Evolutionary conservation across 1,140 invertebrate genomes (phyloP), one percentile per base, ranked within the genome.

Genomic region (Solenopsis invicta): DNA sequence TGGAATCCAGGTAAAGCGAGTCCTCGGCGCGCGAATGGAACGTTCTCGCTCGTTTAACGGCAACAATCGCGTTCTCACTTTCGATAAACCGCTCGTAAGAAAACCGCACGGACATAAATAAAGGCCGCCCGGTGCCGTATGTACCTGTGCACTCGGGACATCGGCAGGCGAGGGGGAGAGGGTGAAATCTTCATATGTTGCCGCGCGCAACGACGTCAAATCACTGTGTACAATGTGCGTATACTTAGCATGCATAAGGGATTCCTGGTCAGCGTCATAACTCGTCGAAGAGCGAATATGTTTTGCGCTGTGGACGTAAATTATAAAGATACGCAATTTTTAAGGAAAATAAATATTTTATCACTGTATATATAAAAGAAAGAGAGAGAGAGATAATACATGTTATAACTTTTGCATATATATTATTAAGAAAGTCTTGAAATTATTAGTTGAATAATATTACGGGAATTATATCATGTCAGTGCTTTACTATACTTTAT

Each of bases 41-140:
- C 18, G 52, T 72, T 82, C 56, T 72, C 66, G 52, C 24, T 72
- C 78, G 67, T 72, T 82, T 82, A 82, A 82, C 37, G 52, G 78
- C 78, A 82, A 82, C 78, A 82, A 82, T 82, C 78, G 52, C 78
- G 66, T 82, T 82, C 67, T 82, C 78, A 72, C 78, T 82, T 72
- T 82, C 78, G 67, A 82, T 82, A 82, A 82, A 82, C 8, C 64
- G 78, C 66, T 81, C 66, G 24, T 78, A 78, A 78, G 59, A 78
- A 78, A 78, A 64, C 45, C 45, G 59, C 75, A 34, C 59, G 50
- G 64, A 72, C 67, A 59, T 82, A 72, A 82, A 72, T 82, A 82
- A 82, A 54, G 24, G 29, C 66, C 52, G 34, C 21, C 66, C 37
- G 64, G 50, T 81, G 62, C 62, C n/a, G 37, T 69, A 56, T 37